Base-by-base conservation (phyloP, 2,888 invertebrate species). In the Abrostola triplasia region DNA sequence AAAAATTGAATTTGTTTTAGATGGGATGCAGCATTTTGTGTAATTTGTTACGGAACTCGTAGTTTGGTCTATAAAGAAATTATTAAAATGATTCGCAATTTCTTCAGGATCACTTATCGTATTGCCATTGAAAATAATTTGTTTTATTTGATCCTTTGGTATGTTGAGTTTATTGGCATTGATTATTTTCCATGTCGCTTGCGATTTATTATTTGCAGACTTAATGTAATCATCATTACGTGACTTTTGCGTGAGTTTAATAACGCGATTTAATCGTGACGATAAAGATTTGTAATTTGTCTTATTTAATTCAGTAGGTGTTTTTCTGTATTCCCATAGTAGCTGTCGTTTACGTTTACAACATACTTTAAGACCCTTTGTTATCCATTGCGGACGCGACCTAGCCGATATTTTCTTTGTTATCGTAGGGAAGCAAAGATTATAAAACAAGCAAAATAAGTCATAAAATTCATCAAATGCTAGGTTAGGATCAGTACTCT, bases 101-200 rank as follows among this genome's bases (percentile, higher is more conserved):
- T 49, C 35, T 49, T 24, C 4, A 36, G 24, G 35, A 11, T 49
- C 49, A 24, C n/a, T 36, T 10, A 24, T 24, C 11, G 11, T 9
- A 36, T 35, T 49, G 8, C 36, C 35, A n/a, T 40, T 37, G 7
- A 52, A 11, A 13, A 12, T 12, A 9, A 52, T 40, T 52, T 52
- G 12, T 11, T 52, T 12, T 38, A 52, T 52, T 52, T 52, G 38
- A 10, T 52, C 40, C 36, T 52, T 52, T 38, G 40, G 40, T 52
- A 13, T 13, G 8, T 52, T 52, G 10, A 10, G 1, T 44, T 56
- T 56, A 11, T 13, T 38, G 24, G 44, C 36, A 9, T 47, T 56
- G 10, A 56, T 56, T 12, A 56, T 38, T 6, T 36, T 11, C 55
- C 47, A 56, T 7, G 55, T 56, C 37, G 55, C 47, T 47, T 56